Evolutionary conservation across 2,888 invertebrate genomes (phyloP), one percentile per base, ranked within the genome.

Genomic region (Gymnosoma rotundatum): DNA sequence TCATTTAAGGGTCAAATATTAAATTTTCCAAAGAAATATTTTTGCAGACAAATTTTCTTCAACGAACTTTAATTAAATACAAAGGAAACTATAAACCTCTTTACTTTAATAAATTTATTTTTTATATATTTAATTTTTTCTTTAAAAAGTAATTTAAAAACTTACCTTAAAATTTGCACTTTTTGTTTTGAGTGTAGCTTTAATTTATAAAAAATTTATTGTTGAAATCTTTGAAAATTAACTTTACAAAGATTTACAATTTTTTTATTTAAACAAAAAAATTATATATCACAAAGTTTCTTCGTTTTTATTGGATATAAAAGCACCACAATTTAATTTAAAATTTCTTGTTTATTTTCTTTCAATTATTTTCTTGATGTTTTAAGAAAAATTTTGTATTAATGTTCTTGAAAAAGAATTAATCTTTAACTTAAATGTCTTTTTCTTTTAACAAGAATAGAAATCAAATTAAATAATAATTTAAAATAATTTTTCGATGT

Each of bases 111-210:
- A 14, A 42, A 14, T 20, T 52, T 52, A 18, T 20, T 52, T 12
- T 8, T 18, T 14, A 18, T 9, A 18, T 52, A n/a, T 20, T 52
- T 18, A 12, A 42, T 3, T 42, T 12, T 42, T 8, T 52, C 20
- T 20, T 75, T 36, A 58, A 25, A 48, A 56, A 5, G 10, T 10
- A 56, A 38, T 36, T 75, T 16, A 67, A 63, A 14, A 52, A 81
- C 84, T 84, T 84, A 84, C 84, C 84, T 84, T 84, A 84, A 84
- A 84, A 81, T 78, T 74, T 84, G 84, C 84, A 84, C 83, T 83
- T 58, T 70, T 70, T 70, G 16, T 75, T 78, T 72, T 75, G 42
- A 32, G 18, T 52, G 8, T 32, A 32, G 32, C 36, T 54, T 79
- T 80, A 52, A 75, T 75, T 70, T 54, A 21, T 48, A 58, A 67